These are phyloP conservation scores for Calonectris borealis DNA, from an alignment of 2,113 vertebrate species.

Conservation along the genomic window DNA sequence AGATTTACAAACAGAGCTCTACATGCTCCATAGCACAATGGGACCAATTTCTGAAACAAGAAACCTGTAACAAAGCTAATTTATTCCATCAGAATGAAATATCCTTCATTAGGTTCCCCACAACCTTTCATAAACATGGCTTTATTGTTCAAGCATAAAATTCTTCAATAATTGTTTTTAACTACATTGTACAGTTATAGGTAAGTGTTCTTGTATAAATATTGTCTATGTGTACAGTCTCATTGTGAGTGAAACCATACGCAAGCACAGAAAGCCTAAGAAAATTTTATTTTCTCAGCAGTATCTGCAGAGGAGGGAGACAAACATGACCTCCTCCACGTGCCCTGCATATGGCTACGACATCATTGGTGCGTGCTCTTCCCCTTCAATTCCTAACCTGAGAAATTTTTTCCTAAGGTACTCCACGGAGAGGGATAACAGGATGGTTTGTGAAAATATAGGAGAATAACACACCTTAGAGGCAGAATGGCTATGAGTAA, in stretches of 20 bases:
- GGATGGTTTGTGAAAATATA: not conserved
- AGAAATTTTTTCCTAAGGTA: not conserved
- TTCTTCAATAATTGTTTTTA: constrained; percentile 35
- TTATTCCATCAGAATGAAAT: constrained; percentile 41
- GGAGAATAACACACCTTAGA: not conserved
- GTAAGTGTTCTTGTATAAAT: constrained; percentile 14
- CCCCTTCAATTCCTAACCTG: not conserved
- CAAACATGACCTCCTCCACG: not conserved
- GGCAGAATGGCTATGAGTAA: not conserved
- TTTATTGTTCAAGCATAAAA: constrained; percentile 38
- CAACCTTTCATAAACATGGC: not conserved
- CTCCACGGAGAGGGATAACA: not conserved
- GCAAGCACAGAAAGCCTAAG: not conserved
- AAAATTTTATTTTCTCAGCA: constrained; percentile 1
- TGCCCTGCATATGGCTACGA: not conserved
- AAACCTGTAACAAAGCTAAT: constrained; percentile 37
- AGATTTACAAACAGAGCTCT: not conserved
- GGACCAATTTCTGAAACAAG: constrained; percentile 43
- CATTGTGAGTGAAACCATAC: not conserved
- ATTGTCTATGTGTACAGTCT: not conserved
- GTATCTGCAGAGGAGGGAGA: not conserved
- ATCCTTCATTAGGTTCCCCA: constrained; percentile 20
- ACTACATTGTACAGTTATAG: constrained; percentile 7
- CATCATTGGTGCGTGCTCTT: not conserved
- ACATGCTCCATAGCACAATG: constrained; percentile 13